These are phyloP conservation scores for Harmothoe impar DNA, from an alignment of 2,888 invertebrate species.

Conservation along the genomic window DNA sequence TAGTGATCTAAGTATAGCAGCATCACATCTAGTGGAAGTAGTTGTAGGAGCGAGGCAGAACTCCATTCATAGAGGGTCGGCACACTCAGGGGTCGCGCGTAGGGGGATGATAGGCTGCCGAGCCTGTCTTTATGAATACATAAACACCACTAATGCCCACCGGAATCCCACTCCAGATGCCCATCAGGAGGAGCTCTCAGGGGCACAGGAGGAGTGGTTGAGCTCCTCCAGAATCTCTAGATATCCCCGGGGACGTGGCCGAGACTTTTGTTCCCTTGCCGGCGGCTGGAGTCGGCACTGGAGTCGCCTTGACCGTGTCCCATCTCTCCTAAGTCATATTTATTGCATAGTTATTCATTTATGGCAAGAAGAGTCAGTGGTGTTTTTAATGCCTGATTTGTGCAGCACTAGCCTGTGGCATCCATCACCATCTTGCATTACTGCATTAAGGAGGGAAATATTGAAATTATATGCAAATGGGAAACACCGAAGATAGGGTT, in stretches of 20 bases:
- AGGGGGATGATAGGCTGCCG: neutral
- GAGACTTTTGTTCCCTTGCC: slow-evolving; percentile 25
- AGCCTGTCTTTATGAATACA: slow-evolving; percentile 25
- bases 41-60: neutral
- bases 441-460: slow-evolving; percentile 45
- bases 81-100: neutral
- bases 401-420: neutral
- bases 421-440: slow-evolving; percentile 44
- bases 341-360: slow-evolving; percentile 49
- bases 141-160: slow-evolving; percentile 35
- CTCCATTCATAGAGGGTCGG: neutral
- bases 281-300: slow-evolving; percentile 4
- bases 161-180: slow-evolving; percentile 7
- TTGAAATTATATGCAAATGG: slow-evolving; percentile 52
- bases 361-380: slow-evolving; percentile 16
- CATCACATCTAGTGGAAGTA: neutral
- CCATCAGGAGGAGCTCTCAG: neutral
- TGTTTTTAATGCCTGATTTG: slow-evolving; percentile 54
- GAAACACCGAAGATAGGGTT: slow-evolving; percentile 44
- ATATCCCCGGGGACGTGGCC: slow-evolving; percentile 18
- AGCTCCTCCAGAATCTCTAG: slow-evolving; percentile 34
- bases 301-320: neutral
- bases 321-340: slow-evolving; percentile 27
- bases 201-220: neutral
- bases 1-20: neutral